These are phyloP conservation scores for Pseudomyrmex concolor DNA, from an alignment of 1,140 invertebrate species.

Conservation along the genomic window DNA sequence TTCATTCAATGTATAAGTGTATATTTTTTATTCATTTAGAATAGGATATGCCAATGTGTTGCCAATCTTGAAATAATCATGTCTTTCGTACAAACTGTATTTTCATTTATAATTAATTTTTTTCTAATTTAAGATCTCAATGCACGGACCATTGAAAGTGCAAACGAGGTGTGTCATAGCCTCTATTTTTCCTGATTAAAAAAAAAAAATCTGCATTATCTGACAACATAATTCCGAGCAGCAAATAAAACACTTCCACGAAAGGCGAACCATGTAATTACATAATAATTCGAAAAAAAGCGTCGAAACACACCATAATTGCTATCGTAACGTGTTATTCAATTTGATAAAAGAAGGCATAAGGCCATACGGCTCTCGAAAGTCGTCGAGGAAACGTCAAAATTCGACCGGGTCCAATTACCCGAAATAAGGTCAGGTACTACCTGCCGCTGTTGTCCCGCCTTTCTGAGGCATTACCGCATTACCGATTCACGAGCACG, in stretches of 20 bases:
- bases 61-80: conserved; percentile 18
- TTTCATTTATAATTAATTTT: neutral
- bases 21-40: conserved; percentile 14
- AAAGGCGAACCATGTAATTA: neutral
- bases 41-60: conserved; percentile 4
- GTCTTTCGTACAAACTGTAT: neutral
- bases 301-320: neutral
- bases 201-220: neutral
- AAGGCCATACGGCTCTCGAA: neutral
- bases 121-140: conserved; percentile 4
- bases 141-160: neutral
- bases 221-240: neutral
- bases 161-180: no score
- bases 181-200: neutral
- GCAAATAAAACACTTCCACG: neutral
- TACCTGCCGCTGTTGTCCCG: conserved; percentile 40
- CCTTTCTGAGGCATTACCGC: conserved; percentile 34
- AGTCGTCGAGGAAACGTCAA: conserved; percentile 36
- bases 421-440: conserved; percentile 44
- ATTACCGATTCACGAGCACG: conserved; percentile 62
- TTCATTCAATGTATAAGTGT: neutral
- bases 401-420: conserved; percentile 37
- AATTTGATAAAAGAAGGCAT: neutral
- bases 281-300: conserved; percentile 9
- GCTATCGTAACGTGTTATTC: conserved; percentile 22